Evolutionary conservation across 2,113 vertebrate genomes (phyloP).

Genomic region (Brienomyrus longianalis): DNA sequence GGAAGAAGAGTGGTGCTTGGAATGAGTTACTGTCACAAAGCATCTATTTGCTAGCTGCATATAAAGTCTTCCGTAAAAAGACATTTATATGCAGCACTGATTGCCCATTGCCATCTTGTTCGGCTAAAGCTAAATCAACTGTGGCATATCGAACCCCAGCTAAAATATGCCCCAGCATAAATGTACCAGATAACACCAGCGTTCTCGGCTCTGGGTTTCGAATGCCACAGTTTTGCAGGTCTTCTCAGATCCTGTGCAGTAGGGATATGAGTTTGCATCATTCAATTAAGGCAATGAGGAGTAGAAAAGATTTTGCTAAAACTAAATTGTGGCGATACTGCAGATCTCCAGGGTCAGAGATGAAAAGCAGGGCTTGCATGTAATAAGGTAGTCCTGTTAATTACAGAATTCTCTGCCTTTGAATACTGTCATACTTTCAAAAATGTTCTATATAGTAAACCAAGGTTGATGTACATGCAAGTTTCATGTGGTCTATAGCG

Average conservation of each 20-base stretch:
- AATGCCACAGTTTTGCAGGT: not conserved
- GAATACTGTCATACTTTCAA: not conserved
- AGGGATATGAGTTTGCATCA: not conserved
- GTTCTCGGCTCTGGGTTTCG: not conserved
- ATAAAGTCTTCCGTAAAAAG: not conserved
- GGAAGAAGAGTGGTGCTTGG: not conserved
- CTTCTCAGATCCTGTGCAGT: not conserved
- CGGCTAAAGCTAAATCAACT: constrained; percentile 3
- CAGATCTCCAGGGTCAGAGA: not conserved
- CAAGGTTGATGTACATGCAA: not conserved
- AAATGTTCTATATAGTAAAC: not conserved
- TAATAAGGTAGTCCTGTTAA: not conserved
- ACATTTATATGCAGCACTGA: constrained; percentile 3
- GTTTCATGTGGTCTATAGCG: not conserved
- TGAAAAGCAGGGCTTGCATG: not conserved
- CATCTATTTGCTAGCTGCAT: constrained; percentile 1
- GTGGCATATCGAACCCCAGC: not conserved
- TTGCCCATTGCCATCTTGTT: not conserved
- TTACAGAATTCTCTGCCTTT: not conserved
- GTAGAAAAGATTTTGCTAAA: not conserved
- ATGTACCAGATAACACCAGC: not conserved
- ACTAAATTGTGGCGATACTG: not conserved
- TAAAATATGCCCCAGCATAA: not conserved
- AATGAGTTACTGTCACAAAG: not conserved
- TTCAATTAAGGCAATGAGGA: not conserved